Evolutionary conservation across 2,888 invertebrate genomes (phyloP), one percentile per base, ranked within the genome.

Genomic region (Pediacus dermestoides): DNA sequence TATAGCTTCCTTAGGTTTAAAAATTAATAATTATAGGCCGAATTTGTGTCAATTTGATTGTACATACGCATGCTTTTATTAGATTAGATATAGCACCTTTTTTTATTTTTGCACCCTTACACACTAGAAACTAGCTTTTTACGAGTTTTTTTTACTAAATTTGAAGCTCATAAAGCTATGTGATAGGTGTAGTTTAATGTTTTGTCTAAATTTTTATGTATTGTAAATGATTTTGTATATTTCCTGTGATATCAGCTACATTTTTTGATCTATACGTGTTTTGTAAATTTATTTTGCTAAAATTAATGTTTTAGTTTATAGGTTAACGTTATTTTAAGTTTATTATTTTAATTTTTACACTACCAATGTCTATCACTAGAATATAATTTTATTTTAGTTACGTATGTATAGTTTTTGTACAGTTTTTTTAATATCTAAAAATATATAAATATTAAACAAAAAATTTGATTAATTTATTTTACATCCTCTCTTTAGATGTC

Each of bases 41-140:
- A 67, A 40, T 58, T 64, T 62, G 69, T 69, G 69, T 67, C 69
- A 69, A 69, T 69, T 63, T 56, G 41, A 43, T 53, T 68, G 63
- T 68, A 68, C 46, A 66, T 65, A 66, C 52, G 49, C 51, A 48
- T 50, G 52, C 48, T 52, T 48, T 38, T 35, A 37, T 34, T n/a
- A n/a, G n/a, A 47, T 47, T 47, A 37, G 42, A 44, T 45, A 40
- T 51, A 48, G 41, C 34, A 31, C 32, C 33, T 39, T 30, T 23
- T 26, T 28, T 46, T 44, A 48, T 46, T 44, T 37, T 33, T 16
- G 46, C 41, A 47, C 42, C 22, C 12, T 26, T 34, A 35, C 45
- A 40, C 50, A 46, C 45, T 43, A 44, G 34, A 51, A 47, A 51
- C 48, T 42, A 54, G 50, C 56, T 54, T 50, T 48, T 39, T 46